Conservation (phyloP, 2,113 vertebrate species). For the Scortum barcoo region DNA sequence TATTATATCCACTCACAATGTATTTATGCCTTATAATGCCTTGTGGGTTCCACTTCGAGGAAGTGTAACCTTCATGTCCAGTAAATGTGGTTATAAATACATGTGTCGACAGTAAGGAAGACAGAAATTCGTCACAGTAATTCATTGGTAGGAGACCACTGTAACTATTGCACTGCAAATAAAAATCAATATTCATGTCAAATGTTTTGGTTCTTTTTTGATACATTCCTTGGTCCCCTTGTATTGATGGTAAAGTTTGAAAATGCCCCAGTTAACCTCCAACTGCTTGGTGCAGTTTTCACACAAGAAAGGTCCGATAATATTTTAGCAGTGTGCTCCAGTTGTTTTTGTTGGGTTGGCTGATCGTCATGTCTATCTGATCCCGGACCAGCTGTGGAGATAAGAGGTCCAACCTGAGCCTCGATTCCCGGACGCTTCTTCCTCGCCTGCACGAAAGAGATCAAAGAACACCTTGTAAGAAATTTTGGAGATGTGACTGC, state of each 20-base stretch:
- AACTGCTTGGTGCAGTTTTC: conserved; percentile 23
- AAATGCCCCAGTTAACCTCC: conserved; percentile 31
- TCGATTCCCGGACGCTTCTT: conserved; percentile 85
- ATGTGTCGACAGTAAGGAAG: conserved; percentile 28
- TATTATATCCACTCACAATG: conserved; percentile 1
- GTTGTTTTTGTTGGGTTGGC: conserved; percentile 7
- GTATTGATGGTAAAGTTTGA: neutral
- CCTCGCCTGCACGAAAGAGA: conserved; percentile 87
- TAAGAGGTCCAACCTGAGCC: conserved; percentile 95
- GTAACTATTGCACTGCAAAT: conserved; percentile 41
- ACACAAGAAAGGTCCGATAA: conserved; percentile 42
- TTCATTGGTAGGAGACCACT: conserved; percentile 30
- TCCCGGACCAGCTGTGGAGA: conserved; percentile 99
- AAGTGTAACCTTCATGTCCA: conserved; percentile 2
- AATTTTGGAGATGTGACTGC: neutral
- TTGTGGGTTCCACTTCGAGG: neutral
- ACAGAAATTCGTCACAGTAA: conserved; percentile 43
- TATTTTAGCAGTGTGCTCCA: conserved; percentile 4
- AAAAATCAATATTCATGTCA: conserved; percentile 26
- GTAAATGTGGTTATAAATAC: conserved; percentile 20
- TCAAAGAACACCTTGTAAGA: neutral
- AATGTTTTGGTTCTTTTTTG: conserved; percentile 39
- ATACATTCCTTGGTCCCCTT: conserved; percentile 61
- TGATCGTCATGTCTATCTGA: conserved; percentile 84
- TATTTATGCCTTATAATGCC: conserved; percentile 15